phyloP scores from a whole-genome alignment of 2,797 vertebrate species.

The Cygnus olor region DNA sequence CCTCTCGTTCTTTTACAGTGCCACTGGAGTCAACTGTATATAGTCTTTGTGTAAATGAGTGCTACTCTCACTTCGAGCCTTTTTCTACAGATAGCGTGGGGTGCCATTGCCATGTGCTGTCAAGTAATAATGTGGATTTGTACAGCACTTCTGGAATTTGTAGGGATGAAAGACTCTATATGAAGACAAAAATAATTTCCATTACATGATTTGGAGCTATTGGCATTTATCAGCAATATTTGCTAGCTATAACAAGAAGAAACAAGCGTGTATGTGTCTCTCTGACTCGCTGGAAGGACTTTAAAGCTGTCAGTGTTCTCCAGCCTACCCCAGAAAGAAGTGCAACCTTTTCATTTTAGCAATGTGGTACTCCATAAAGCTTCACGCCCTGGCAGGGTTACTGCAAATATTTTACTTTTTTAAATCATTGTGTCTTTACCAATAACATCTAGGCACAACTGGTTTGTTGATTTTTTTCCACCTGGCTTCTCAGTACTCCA shows the following conservation, averaged over 20 bases:
- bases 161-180: accelerated
- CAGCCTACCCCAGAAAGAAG: background rate
- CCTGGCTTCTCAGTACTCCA: background rate
- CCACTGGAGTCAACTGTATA: no score
- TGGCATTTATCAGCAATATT: background rate
- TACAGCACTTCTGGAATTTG: background rate
- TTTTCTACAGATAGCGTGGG: background rate
- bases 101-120: no score
- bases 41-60: no score
- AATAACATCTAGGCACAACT: background rate
- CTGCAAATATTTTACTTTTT: background rate
- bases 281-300: background rate
- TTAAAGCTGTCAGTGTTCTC: background rate
- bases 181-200: background rate
- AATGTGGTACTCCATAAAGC: background rate
- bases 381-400: background rate
- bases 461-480: background rate
- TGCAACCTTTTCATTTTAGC: background rate
- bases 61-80: no score
- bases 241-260: background rate
- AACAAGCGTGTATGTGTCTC: background rate
- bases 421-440: background rate
- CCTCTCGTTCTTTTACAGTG: background rate
- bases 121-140: background rate
- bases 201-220: accelerated